Percentiles rank a stretch among this genome's conserved stretches.
phyloP scores from a whole-genome alignment of 2,113 vertebrate genomes.

The Rhagologus leucostigma region DNA sequence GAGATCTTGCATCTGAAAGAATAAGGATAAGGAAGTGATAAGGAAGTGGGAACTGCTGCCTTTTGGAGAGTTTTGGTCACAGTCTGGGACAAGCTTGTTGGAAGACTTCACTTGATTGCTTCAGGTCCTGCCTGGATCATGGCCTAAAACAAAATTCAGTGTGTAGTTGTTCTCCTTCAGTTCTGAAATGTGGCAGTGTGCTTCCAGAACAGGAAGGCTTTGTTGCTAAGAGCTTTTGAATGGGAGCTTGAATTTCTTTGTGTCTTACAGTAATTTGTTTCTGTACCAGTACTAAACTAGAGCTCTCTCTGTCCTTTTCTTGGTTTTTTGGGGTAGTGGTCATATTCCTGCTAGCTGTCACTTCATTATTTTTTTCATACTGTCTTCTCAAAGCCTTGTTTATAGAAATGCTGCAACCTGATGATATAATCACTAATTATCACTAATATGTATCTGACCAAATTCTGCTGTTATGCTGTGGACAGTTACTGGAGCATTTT shows the following conservation, averaged over 20 bases:
- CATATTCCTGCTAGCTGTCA: background rate
- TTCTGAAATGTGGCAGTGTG: background rate
- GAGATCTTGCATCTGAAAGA: background rate
- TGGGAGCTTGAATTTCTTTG: background rate
- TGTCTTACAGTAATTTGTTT: background rate
- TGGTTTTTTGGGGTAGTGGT: background rate
- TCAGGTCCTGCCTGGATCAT: background rate
- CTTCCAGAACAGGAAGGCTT: background rate
- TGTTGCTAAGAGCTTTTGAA: background rate
- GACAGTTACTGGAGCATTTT: background rate
- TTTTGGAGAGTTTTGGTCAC: background rate
- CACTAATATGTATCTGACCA: background rate
- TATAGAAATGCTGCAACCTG: background rate
- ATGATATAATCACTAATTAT: background rate
- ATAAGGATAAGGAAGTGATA: background rate
- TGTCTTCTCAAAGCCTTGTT: background rate
- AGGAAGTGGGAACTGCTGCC: background rate
- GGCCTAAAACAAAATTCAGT: background rate
- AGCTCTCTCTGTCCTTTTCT: background rate
- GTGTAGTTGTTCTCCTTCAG: background rate
- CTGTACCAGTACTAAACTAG: background rate
- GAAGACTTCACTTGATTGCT: background rate
- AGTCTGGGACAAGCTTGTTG: background rate
- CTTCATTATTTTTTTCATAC: background rate
- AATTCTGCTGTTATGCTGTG: background rate